A percentile compares a stretch with the other conserved stretches of the same genome.
These are phyloP conservation scores for Cuculus canorus DNA, from an alignment of 2,797 vertebrate genomes.

Conservation along the genomic window DNA sequence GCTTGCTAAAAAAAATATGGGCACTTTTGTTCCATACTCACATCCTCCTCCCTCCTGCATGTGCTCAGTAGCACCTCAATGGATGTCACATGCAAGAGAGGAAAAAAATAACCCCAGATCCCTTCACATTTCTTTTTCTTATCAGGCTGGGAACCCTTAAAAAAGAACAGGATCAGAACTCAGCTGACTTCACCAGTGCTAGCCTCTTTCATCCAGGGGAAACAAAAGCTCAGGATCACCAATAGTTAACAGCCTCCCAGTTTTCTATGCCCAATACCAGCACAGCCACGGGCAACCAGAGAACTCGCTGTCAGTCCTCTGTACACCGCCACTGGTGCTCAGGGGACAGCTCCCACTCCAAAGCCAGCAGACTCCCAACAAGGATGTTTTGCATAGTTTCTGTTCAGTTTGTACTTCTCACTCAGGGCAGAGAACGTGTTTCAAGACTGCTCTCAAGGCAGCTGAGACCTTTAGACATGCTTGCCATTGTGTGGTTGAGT, in stretches of 20 bases:
- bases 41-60: background rate
- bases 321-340: background rate
- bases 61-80: background rate
- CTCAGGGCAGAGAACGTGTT: background rate
- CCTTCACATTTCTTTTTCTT: background rate
- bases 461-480: background rate
- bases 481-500: background rate
- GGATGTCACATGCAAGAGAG: background rate
- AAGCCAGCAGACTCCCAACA: background rate
- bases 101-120: background rate
- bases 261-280: background rate
- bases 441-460: background rate
- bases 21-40: background rate
- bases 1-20: background rate
- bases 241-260: background rate
- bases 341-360: background rate
- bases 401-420: background rate
- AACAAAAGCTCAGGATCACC: background rate
- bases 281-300: background rate
- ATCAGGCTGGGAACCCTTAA: background rate
- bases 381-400: background rate
- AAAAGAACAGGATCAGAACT: background rate
- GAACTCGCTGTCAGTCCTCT: background rate
- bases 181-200: accelerated
- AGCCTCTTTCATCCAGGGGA: background rate